Conservation (phyloP, 2,113 vertebrate species). For the Brachypodius melanocephalos region DNA sequence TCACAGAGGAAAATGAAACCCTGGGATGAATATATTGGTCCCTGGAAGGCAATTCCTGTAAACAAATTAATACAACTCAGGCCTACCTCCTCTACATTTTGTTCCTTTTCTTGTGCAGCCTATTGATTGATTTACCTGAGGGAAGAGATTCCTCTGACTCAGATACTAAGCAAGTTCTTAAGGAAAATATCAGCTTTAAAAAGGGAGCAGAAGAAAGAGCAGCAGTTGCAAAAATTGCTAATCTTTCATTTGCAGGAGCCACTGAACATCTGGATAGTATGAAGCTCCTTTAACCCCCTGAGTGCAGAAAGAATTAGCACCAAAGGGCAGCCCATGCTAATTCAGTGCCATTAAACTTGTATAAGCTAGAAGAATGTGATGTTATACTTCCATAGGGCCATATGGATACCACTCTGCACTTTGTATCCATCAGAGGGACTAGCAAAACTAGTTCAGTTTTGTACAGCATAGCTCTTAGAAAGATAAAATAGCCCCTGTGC, state of each 20-base stretch:
- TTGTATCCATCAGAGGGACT: constrained; percentile 57
- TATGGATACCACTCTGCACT: constrained; percentile 61
- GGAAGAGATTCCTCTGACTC: constrained; percentile 76
- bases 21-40: constrained; percentile 32
- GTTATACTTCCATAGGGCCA: constrained; percentile 63
- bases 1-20: constrained; percentile 49
- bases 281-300: constrained; percentile 72
- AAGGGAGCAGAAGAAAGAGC: constrained; percentile 68
- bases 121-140: constrained; percentile 79
- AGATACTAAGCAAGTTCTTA: constrained; percentile 75
- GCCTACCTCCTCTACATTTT: constrained; percentile 58
- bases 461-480: constrained; percentile 13
- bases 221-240: constrained; percentile 73
- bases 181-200: constrained; percentile 78
- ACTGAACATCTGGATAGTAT: constrained; percentile 77
- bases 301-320: constrained; percentile 75
- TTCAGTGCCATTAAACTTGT: constrained; percentile 73
- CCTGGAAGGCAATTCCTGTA: constrained; percentile 47
- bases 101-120: constrained; percentile 62
- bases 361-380: constrained; percentile 66
- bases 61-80: constrained; percentile 70
- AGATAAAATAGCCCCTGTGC: constrained; percentile 37
- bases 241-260: constrained; percentile 78
- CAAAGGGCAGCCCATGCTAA: constrained; percentile 76
- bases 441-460: constrained; percentile 34